phyloP scores from a whole-genome alignment of 92 coral and sea anemone species.

The Anthopleura xanthogrammica region DNA sequence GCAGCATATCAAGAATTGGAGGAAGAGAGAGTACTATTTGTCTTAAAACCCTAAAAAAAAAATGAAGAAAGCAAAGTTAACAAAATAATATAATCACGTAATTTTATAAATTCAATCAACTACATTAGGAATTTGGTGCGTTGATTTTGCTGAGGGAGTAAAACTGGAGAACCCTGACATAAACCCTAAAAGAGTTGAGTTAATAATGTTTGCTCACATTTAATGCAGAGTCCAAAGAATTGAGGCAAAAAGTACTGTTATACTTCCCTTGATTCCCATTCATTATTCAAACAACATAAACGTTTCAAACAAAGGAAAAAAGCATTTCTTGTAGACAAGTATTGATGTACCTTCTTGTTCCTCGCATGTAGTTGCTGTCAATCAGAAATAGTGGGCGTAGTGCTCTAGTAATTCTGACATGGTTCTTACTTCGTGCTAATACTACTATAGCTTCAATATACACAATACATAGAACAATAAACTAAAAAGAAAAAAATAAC shows the following conservation, averaged over 20 bases:
- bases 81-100: too few species aligned
- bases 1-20: constrained; percentile 89
- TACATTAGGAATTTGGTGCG: too few species aligned
- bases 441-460: constrained; percentile 82
- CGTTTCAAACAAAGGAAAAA: too few species aligned
- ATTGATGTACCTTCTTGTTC: constrained; percentile 76
- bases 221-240: too few species aligned
- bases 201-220: too few species aligned
- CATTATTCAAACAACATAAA: too few species aligned
- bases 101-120: too few species aligned
- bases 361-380: constrained; percentile 81
- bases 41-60: constrained; percentile 65
- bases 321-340: neutral
- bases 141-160: too few species aligned
- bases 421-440: constrained; percentile 71
- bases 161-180: too few species aligned
- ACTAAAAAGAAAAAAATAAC: constrained; percentile 39
- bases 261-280: too few species aligned
- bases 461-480: constrained; percentile 67
- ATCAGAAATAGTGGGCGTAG: constrained; percentile 90
- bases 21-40: constrained; percentile 92
- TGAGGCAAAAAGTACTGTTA: too few species aligned
- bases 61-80: neutral
- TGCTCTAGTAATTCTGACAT: constrained; percentile 94
- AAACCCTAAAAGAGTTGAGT: too few species aligned